phyloP scores from a whole-genome alignment of 2,113 vertebrate genomes.

The Ophiodon elongatus region DNA sequence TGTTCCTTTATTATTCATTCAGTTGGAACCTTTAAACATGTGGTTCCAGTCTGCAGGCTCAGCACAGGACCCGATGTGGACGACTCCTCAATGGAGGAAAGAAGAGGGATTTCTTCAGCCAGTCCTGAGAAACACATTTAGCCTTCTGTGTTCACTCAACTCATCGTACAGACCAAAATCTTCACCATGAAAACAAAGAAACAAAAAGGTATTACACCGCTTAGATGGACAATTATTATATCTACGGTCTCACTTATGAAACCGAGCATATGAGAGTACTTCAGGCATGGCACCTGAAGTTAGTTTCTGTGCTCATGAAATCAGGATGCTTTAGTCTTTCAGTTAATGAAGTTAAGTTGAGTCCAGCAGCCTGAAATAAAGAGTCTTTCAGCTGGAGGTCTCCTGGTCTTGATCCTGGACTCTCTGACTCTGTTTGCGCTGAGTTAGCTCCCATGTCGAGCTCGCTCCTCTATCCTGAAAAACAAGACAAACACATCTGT shows the following conservation, averaged over 20 bases:
- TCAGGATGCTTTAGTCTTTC: not conserved
- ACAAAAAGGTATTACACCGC: too few species aligned
- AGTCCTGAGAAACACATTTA: not conserved
- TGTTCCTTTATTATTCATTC: not conserved
- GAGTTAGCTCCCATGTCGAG: slow-evolving; percentile 91
- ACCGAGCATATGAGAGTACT: not conserved
- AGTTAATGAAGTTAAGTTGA: not conserved
- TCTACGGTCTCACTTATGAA: not conserved
- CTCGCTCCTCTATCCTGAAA: slow-evolving; percentile 89
- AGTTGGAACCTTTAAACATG: not conserved
- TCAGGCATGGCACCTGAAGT: not conserved
- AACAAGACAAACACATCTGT: not conserved
- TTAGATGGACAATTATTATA: too few species aligned
- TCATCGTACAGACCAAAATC: not conserved
- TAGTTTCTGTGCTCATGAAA: not conserved
- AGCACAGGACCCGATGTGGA: not conserved
- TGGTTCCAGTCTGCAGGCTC: too few species aligned
- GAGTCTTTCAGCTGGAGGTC: slow-evolving; percentile 9
- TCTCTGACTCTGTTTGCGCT: slow-evolving; percentile 44
- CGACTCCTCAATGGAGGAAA: too few species aligned
- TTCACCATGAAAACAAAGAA: not conserved
- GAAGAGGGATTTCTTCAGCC: too few species aligned
- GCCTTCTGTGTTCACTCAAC: not conserved
- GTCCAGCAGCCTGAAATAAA: not conserved
- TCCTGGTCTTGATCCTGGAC: slow-evolving; percentile 36